These are phyloP conservation scores for Avahi laniger DNA, from an alignment of 2,797 vertebrate species.

Conservation along the genomic window DNA sequence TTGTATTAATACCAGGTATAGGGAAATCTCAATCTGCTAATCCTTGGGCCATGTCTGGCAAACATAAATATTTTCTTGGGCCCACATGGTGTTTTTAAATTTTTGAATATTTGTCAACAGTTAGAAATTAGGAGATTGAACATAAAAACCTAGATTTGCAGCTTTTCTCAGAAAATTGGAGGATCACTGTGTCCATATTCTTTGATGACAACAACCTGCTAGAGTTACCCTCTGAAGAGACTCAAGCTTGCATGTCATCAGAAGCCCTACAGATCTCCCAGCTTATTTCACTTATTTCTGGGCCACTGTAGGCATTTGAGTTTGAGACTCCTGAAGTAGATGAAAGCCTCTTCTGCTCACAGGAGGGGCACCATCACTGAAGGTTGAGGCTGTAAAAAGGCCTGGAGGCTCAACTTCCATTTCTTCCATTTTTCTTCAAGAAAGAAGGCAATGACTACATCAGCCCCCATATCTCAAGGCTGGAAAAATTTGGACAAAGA, in stretches of 20 bases:
- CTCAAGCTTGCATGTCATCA: neutral
- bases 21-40: neutral
- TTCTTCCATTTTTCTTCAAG: neutral
- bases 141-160: neutral
- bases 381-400: neutral
- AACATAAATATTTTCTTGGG: conserved; percentile 23
- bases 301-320: neutral
- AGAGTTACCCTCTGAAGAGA: neutral
- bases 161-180: neutral
- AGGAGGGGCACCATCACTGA: neutral
- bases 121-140: neutral
- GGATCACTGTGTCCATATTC: neutral
- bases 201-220: neutral
- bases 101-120: neutral
- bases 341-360: neutral
- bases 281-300: neutral
- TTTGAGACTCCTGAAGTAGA: neutral
- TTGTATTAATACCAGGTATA: neutral
- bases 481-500: conserved; percentile 2
- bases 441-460: neutral
- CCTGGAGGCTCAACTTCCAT: neutral
- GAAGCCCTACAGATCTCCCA: neutral
- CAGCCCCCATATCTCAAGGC: neutral
- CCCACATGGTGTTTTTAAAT: neutral
- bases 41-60: neutral